Evolutionary conservation across 2,113 vertebrate genomes (phyloP).

Genomic region (Actenoides hombroni): DNA sequence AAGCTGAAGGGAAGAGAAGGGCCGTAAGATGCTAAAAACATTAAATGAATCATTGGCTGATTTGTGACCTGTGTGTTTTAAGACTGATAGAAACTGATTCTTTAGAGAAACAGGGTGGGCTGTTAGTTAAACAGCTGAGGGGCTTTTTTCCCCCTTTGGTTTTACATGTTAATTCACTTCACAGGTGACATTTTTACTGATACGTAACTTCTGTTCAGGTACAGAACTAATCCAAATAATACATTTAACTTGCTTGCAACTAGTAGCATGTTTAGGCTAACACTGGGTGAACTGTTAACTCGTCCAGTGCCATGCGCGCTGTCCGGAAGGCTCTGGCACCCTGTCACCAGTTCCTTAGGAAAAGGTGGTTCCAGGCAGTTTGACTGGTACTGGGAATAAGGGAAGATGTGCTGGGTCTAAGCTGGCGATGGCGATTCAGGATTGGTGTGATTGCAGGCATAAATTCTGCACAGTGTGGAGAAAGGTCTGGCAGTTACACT

Average conservation of each 20-base stretch:
- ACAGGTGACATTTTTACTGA: background rate
- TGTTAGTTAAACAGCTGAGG: background rate
- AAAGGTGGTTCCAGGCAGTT: background rate
- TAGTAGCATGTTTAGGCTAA: background rate
- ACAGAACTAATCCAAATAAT: background rate
- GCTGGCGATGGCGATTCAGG: background rate
- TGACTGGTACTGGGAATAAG: background rate
- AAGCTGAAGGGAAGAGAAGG: background rate
- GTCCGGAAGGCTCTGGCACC: background rate
- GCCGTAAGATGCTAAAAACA: background rate
- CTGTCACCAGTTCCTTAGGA: background rate
- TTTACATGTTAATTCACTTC: background rate
- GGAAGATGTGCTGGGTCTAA: background rate
- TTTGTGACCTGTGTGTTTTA: background rate
- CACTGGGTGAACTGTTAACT: background rate
- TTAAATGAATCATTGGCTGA: background rate
- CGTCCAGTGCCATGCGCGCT: fast-evolving
- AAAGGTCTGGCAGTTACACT: background rate
- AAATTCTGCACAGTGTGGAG: background rate
- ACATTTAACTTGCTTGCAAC: background rate
- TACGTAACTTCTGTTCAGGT: background rate
- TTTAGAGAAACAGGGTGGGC: background rate
- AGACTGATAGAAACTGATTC: background rate
- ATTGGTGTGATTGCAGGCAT: background rate
- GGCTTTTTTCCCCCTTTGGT: background rate